phyloP scores from a whole-genome alignment of 1,140 invertebrate species.

The Himalopsyche phryganea region DNA sequence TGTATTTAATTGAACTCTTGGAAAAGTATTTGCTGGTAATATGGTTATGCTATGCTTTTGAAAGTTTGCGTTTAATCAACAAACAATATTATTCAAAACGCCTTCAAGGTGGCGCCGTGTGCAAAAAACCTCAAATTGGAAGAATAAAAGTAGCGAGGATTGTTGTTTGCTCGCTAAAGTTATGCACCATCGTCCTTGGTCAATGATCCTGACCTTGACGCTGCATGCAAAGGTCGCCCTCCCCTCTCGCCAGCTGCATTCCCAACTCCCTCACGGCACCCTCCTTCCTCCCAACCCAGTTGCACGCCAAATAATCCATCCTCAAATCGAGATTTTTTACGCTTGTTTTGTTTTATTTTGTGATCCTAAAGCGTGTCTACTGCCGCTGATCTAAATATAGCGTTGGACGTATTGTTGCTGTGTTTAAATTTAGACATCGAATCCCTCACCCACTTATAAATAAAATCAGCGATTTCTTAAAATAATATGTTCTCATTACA shows the following conservation, averaged over 20 bases:
- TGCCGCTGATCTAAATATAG: slow-evolving; percentile 1
- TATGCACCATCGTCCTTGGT: slow-evolving; percentile 24
- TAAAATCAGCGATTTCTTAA: too few relatives aligned
- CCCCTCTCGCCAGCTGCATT: not conserved
- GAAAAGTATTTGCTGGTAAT: too few relatives aligned
- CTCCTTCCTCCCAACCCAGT: not conserved
- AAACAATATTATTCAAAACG: too few relatives aligned
- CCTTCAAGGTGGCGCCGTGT: too few relatives aligned
- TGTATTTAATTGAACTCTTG: too few relatives aligned
- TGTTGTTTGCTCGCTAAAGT: too few relatives aligned
- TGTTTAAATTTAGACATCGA: not conserved
- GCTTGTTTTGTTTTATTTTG: slow-evolving; percentile 3
- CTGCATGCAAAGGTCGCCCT: slow-evolving; percentile 28
- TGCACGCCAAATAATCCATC: slow-evolving; percentile 3
- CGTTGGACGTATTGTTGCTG: not conserved
- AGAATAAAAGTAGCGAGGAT: too few relatives aligned
- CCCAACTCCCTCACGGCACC: not conserved
- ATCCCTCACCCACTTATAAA: too few relatives aligned
- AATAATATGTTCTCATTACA: too few relatives aligned
- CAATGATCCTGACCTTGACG: slow-evolving; percentile 33
- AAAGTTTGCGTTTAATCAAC: too few relatives aligned
- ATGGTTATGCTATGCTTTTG: too few relatives aligned
- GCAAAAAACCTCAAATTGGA: too few relatives aligned
- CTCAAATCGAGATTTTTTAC: not conserved
- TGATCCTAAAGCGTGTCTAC: not conserved